Evolutionary conservation across 1,140 invertebrate species (phyloP), one percentile per base, ranked within the genome.

Genomic region (Hestina assimilis): DNA sequence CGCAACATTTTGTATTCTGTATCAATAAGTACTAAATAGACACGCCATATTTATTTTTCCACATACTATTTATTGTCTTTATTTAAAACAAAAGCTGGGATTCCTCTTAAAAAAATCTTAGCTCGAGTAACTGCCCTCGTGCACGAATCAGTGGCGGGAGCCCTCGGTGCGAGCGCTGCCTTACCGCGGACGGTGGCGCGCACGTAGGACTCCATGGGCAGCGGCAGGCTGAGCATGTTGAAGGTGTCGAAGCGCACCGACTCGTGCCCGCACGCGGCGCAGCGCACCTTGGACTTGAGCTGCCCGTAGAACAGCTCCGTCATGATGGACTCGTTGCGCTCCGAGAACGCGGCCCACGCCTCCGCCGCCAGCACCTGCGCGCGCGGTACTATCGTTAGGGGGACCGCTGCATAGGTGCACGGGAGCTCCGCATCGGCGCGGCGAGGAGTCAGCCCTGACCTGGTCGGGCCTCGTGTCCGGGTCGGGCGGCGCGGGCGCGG

Each of bases 221-320:
- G 87, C 40, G 96, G 96, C 63, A 97, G 87, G 66, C 95, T 96
- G 12, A 97, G 90, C 86, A 96, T 93, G 76, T 95, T 96, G 89
- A 96, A 97, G 1, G 96, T 93, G 89, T 97, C 96, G 87, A 97
- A 97, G 20, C 95, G 91, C 21, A 96, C 95, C 56, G 94, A 96
- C 68, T 94, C 92, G 66, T 93, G 92, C 9, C 92, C 91, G 87
- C 96, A 97, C 5, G 92, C 91, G 66, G 93, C 91, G 87, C 96
- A 97, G 33, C 91, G 93, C 52, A 69, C 91, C 80, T 94, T 93
- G 2, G 95, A 96, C 88, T 96, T 96, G 0, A 97, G 89, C 82
- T 97, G 95, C 0, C 96, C 96, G 87, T 97, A 96, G 87, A 97
- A 97, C 35, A 97, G 87, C 83, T 97, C 96, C 20, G 96, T 96